phyloP scores from a whole-genome alignment of 2,113 vertebrate genomes.

The Myotis brandtii region DNA sequence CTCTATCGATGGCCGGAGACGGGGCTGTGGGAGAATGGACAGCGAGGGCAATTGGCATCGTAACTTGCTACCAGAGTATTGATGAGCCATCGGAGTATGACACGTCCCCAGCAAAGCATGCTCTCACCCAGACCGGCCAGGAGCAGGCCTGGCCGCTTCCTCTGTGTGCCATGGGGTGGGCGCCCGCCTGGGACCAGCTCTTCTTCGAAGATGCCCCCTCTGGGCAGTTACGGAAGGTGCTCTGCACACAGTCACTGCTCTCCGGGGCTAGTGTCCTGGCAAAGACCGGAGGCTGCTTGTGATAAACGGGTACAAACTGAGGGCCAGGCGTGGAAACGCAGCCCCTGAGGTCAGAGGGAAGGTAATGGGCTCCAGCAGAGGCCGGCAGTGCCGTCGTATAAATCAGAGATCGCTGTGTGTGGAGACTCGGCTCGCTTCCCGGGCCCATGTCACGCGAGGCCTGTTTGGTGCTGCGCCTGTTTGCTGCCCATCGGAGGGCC shows the following conservation, averaged over 20 bases:
- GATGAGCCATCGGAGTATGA: background rate
- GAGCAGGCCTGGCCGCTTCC: fast-evolving
- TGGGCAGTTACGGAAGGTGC: too few relatives aligned
- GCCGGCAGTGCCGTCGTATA: fast-evolving
- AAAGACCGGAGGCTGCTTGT: background rate
- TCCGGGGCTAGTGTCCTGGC: too few relatives aligned
- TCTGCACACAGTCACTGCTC: fast-evolving
- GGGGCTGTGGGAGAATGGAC: background rate
- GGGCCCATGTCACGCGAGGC: fast-evolving
- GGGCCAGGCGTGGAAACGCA: fast-evolving
- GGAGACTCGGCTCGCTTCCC: fast-evolving
- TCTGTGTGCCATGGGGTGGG: background rate
- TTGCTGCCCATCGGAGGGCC: background rate
- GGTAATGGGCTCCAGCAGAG: background rate
- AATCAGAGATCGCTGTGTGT: fast-evolving
- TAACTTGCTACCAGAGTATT: background rate
- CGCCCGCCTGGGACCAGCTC: background rate
- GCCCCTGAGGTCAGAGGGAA: fast-evolving
- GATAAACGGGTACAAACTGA: fast-evolving
- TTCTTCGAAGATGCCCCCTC: background rate
- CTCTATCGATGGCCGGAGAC: background rate
- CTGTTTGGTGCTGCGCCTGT: background rate
- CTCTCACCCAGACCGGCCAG: background rate
- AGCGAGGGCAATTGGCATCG: fast-evolving
- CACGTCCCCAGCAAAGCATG: fast-evolving